Evolutionary conservation across 2,888 invertebrate genomes (phyloP), one percentile per base, ranked within the genome.

Genomic region (Anthophora plumipes): DNA sequence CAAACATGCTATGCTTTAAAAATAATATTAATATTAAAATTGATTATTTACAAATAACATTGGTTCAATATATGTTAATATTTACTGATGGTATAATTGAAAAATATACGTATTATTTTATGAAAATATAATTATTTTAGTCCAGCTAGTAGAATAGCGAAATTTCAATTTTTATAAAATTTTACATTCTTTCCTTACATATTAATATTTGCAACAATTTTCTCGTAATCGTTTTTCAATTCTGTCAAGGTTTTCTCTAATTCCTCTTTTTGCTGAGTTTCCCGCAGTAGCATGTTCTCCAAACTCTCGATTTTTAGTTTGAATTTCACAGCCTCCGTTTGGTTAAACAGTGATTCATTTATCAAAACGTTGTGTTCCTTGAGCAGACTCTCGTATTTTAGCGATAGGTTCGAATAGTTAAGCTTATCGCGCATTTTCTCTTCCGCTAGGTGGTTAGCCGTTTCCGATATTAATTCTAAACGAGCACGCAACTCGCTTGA

Each of bases 301-400:
- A 91, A 66, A 11, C 77, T 81, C 25, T 88, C 84, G 31, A 89
- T 48, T 71, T 88, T 85, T 0, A 87, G 77, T 78, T 89, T 91
- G 14, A 90, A 75, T 43, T 88, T 83, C 20, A 89, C 84, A 43
- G 89, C 90, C 59, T 91, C 89, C 6, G 88, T 60, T 77, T 89
- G 90, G 0, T 85, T 86, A 0, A 22, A 80, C 50, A 85, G 83
- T 2, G 87, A 73, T 74, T 91, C 91, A 14, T 87, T 74, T 0
- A 89, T 66, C n/a, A 92, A 80, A 67, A 87, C 85, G 22, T 91
- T 82, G 11, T 89, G 87, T 72, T 92, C 91, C 43, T 85, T 89
- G 25, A 84, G n/a, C 4, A 88, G 67, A 5, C 83, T 76, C 17
- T 91, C 87, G 17, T 87, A 89, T 50, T 90, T 90, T 9, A 90